A percentile compares a stretch with the other conserved stretches of the same genome.
Conservation (phyloP, 30 jellyfish, hydroid and myxozoan species). For the Pelagia noctiluca region DNA sequence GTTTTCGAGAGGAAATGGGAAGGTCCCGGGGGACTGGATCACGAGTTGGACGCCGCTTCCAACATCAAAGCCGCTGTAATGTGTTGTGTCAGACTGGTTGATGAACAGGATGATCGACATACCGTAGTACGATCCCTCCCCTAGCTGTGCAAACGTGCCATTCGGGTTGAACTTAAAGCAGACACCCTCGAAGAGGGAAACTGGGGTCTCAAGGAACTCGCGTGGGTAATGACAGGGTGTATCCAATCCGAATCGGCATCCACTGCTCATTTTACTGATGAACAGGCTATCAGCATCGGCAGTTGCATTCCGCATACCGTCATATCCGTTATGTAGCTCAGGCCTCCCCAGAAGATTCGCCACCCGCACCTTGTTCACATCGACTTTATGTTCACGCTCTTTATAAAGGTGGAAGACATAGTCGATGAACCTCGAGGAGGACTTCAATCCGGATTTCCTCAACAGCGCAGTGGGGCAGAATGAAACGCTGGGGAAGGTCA, state of each 20-base stretch:
- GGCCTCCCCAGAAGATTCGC: conserved; percentile 39
- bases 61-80: conserved; percentile 55
- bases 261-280: conserved; percentile 52
- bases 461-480: conserved; percentile 68
- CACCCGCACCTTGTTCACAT: conserved; percentile 48
- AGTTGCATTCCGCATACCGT: conserved; percentile 34
- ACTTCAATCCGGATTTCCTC: conserved; percentile 45
- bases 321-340: conserved; percentile 43
- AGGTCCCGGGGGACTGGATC: conserved; percentile 41
- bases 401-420: conserved; percentile 9
- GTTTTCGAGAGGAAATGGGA: conserved; percentile 69
- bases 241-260: conserved; percentile 64
- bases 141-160: conserved; percentile 61
- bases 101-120: conserved; percentile 51
- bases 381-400: conserved; percentile 37
- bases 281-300: conserved; percentile 56
- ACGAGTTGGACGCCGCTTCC: conserved; percentile 65
- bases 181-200: conserved; percentile 63
- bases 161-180: conserved; percentile 66
- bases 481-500: conserved; percentile 62
- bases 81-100: conserved; percentile 61
- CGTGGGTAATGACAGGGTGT: conserved; percentile 62
- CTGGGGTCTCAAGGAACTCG: conserved; percentile 57
- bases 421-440: conserved; percentile 7
- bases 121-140: conserved; percentile 73